Evolutionary conservation across 1,140 invertebrate species (phyloP).

Genomic region (Drosophila parabipectinata): DNA sequence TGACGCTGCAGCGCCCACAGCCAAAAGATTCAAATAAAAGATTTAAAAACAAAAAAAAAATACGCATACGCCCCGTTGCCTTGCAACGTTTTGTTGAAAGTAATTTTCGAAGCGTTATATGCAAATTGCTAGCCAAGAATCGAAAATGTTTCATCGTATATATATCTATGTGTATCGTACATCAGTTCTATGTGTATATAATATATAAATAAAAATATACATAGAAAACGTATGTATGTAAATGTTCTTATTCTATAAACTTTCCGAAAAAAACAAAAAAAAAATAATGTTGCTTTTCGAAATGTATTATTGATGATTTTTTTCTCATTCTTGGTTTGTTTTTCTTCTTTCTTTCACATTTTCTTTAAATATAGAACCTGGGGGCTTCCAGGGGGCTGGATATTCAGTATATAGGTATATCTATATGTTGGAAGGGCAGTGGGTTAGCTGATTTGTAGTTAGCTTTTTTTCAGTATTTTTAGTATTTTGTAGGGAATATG

Average conservation of each 20-base stretch:
- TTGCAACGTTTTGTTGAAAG: constrained; percentile 54
- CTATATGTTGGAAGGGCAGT: constrained; percentile 24
- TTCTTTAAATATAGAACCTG: constrained; percentile 57
- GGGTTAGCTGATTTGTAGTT: constrained; percentile 6
- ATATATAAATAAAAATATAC: constrained; percentile 15
- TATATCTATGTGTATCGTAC: constrained; percentile 21
- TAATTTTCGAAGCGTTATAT: constrained; percentile 31
- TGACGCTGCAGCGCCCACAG: constrained; percentile 60
- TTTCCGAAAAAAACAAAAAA: constrained; percentile 48
- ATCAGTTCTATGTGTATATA: constrained; percentile 38
- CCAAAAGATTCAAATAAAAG: background rate
- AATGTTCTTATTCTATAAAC: constrained; percentile 35
- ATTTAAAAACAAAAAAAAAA: background rate
- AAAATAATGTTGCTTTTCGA: constrained; percentile 54
- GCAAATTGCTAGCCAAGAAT: constrained; percentile 25
- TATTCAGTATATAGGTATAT: background rate
- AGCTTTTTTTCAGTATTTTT: background rate
- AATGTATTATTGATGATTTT: constrained; percentile 50
- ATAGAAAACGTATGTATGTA: background rate
- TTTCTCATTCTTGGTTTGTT: constrained; percentile 46
- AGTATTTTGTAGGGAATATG: constrained; percentile 34
- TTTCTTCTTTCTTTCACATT: constrained; percentile 24
- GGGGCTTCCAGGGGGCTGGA: constrained; percentile 29
- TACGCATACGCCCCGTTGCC: constrained; percentile 35
- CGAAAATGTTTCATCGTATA: constrained; percentile 3